phyloP scores from a whole-genome alignment of 1,140 invertebrate species.

The Triops cancriformis region DNA sequence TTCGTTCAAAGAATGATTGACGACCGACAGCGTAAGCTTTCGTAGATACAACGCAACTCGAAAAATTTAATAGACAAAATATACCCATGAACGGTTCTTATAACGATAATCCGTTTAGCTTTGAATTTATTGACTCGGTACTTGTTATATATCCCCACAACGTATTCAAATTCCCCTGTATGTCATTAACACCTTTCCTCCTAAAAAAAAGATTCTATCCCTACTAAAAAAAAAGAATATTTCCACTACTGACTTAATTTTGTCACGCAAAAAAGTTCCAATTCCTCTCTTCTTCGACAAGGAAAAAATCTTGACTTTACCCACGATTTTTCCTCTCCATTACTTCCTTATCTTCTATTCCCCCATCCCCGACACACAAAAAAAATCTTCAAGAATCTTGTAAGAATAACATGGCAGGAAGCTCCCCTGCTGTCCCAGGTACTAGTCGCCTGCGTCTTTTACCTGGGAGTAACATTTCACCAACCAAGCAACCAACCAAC shows the following conservation, averaged over 20 bases:
- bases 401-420: constrained; percentile 7
- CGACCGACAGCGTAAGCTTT: too few relatives aligned
- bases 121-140: not conserved
- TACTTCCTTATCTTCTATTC: not conserved
- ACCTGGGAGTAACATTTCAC: not conserved
- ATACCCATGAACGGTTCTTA: too few relatives aligned
- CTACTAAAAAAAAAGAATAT: too few relatives aligned
- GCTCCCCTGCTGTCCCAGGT: constrained; percentile 7
- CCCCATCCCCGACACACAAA: not conserved
- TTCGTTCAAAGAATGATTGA: too few relatives aligned
- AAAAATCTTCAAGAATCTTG: not conserved
- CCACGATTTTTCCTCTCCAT: not conserved
- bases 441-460: constrained; percentile 9
- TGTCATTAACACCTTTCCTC: not conserved
- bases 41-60: too few relatives aligned
- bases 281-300: too few relatives aligned
- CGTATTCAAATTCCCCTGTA: not conserved
- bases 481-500: not conserved
- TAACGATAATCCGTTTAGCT: too few relatives aligned
- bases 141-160: not conserved
- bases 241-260: not conserved
- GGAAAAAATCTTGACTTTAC: not conserved
- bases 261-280: too few relatives aligned
- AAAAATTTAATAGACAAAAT: too few relatives aligned
- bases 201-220: not conserved